Evolutionary conservation across 1,140 invertebrate species (phyloP).

Genomic region (Sycobia sp.): DNA sequence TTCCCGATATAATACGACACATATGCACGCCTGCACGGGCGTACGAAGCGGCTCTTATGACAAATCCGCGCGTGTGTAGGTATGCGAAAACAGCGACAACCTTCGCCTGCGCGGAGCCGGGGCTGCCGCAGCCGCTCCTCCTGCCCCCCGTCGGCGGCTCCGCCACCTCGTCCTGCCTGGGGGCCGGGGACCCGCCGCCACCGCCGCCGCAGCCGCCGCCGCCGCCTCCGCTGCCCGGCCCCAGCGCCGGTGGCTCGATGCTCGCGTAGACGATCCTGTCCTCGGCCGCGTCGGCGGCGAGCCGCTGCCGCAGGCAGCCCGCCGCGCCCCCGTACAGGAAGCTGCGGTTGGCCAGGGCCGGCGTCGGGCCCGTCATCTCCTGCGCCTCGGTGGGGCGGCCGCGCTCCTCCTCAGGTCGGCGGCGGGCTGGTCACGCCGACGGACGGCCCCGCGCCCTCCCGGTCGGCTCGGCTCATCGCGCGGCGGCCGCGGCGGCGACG

Average conservation of each 20-base stretch:
- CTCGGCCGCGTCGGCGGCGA: slow-evolving; percentile 35
- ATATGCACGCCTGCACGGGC: no score
- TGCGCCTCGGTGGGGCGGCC: not conserved
- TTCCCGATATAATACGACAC: no score
- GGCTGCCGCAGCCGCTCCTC: not conserved
- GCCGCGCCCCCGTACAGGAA: slow-evolving; percentile 47
- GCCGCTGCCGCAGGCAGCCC: slow-evolving; percentile 4
- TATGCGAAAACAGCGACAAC: no score
- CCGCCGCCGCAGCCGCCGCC: not conserved
- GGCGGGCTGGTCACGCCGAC: not conserved
- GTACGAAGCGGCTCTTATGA: no score
- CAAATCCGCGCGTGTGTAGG: no score
- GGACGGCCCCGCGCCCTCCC: not conserved
- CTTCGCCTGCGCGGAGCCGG: no score
- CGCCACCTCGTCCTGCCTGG: not conserved
- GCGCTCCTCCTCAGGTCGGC: slow-evolving; percentile 6
- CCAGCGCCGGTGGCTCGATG: slow-evolving; percentile 52
- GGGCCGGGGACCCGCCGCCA: not conserved
- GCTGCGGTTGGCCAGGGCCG: slow-evolving; percentile 46
- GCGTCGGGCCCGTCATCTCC: slow-evolving; percentile 42
- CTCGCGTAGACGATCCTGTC: slow-evolving; percentile 50
- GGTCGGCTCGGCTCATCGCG: not conserved
- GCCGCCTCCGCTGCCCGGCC: slow-evolving; percentile 43
- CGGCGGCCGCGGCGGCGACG: not conserved
- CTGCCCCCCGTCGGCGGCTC: not conserved